phyloP scores from a whole-genome alignment of 2,888 invertebrate genomes.

The Calliphora vomitoria region DNA sequence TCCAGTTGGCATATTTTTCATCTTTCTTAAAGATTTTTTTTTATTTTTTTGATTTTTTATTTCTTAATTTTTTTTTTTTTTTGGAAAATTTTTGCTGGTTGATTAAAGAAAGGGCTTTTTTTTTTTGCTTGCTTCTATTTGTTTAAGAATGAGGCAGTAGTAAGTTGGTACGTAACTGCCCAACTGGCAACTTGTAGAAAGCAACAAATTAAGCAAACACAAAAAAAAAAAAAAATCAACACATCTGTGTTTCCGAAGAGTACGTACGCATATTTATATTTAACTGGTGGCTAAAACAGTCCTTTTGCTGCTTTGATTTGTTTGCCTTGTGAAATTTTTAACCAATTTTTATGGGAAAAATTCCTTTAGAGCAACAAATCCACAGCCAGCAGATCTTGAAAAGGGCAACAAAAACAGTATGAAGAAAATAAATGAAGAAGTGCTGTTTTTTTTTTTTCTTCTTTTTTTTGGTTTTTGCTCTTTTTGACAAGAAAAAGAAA shows the following conservation, averaged over 20 bases:
- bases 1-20: slow-evolving; percentile 68
- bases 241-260: slow-evolving; percentile 65
- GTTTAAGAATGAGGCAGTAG: neutral
- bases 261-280: slow-evolving; percentile 41
- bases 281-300: slow-evolving; percentile 63
- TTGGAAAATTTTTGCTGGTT: slow-evolving; percentile 1
- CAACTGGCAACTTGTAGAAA: slow-evolving; percentile 27
- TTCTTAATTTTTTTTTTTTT: neutral
- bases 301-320: slow-evolving; percentile 31
- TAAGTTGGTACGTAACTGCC: neutral
- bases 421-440: slow-evolving; percentile 26
- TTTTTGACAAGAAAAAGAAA: slow-evolving; percentile 81
- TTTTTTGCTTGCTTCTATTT: neutral
- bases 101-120: slow-evolving; percentile 43
- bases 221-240: slow-evolving; percentile 67
- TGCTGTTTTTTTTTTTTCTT: neutral
- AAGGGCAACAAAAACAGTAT: slow-evolving; percentile 31
- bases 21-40: slow-evolving; percentile 36
- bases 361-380: slow-evolving; percentile 67
- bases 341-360: slow-evolving; percentile 73
- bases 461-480: slow-evolving; percentile 34
- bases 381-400: slow-evolving; percentile 36
- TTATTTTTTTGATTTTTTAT: slow-evolving; percentile 24
- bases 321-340: slow-evolving; percentile 52
- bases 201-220: slow-evolving; percentile 55